Percentiles rank a stretch among this genome's conserved stretches.
phyloP scores from a whole-genome alignment of 2,797 vertebrate species.

The Gymnodraco acuticeps region DNA sequence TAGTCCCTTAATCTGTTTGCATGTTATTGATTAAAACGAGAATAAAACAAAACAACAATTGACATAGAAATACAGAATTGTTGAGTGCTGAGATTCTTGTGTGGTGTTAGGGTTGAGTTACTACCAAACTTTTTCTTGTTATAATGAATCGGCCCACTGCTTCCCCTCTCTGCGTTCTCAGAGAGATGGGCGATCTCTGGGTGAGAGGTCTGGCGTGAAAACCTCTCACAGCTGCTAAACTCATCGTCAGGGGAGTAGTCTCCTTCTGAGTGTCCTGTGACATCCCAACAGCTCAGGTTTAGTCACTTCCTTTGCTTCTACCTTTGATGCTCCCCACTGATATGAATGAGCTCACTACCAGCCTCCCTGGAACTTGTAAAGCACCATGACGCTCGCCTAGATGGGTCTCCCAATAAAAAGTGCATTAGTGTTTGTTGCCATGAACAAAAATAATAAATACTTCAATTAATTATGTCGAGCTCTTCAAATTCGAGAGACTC shows the following conservation, averaged over 20 bases:
- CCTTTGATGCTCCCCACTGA: conserved; percentile 5
- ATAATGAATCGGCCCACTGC: conserved; percentile 19
- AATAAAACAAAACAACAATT: not conserved
- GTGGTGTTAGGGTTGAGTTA: not conserved
- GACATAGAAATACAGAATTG: not conserved
- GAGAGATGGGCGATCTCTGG: conserved; percentile 37
- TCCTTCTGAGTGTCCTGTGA: conserved; percentile 38
- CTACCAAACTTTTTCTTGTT: not conserved
- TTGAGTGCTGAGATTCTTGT: not conserved
- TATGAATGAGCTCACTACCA: conserved; percentile 12
- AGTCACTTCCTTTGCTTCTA: conserved; percentile 33
- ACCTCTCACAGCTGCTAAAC: conserved; percentile 78
- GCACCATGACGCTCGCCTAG: not conserved
- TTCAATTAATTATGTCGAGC: conserved; percentile 40
- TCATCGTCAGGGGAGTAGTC: conserved; percentile 55
- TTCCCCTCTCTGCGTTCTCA: conserved; percentile 10
- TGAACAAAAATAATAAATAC: conserved; percentile 46
- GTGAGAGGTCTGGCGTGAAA: conserved; percentile 31
- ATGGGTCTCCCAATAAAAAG: conserved; percentile 18
- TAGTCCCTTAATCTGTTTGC: not conserved
- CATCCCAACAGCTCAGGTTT: conserved; percentile 37
- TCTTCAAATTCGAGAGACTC: conserved; percentile 46
- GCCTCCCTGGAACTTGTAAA: not conserved
- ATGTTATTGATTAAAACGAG: not conserved
- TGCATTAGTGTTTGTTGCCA: conserved; percentile 24